phyloP scores from a whole-genome alignment of 1,140 invertebrate genomes.

The Drosophila pachea region DNA sequence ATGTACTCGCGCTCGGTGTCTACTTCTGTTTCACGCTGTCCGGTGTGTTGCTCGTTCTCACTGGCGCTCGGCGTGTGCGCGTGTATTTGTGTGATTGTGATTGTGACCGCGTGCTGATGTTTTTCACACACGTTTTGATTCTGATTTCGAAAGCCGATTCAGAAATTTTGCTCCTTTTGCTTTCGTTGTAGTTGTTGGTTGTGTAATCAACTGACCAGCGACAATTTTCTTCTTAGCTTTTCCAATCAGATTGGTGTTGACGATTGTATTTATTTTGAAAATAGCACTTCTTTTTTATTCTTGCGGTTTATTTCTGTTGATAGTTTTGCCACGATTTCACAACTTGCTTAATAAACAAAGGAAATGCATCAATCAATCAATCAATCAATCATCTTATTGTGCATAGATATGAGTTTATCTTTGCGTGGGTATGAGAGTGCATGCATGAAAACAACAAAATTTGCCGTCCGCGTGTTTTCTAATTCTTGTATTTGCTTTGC shows the following conservation, averaged over 20 bases:
- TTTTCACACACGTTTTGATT: conserved; percentile 44
- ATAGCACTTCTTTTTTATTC: conserved; percentile 24
- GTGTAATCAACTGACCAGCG: conserved; percentile 47
- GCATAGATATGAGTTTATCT: neutral
- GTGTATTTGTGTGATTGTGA: conserved; percentile 17
- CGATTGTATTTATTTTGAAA: conserved; percentile 6
- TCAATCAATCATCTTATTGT: conserved; percentile 17
- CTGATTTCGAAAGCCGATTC: conserved; percentile 33
- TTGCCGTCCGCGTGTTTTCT: conserved; percentile 32
- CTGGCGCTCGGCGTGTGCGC: neutral
- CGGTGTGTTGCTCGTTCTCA: conserved; percentile 2
- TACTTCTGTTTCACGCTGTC: conserved; percentile 4
- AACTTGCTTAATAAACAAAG: conserved; percentile 48
- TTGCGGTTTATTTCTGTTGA: conserved; percentile 17
- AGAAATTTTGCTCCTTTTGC: conserved; percentile 16
- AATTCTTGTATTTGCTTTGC: conserved; percentile 8
- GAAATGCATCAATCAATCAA: too few species aligned
- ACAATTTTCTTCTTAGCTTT: conserved; percentile 29
- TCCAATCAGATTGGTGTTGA: conserved; percentile 3
- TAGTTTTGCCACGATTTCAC: conserved; percentile 46
- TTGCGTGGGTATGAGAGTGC: conserved; percentile 4
- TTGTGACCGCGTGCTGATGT: conserved; percentile 45
- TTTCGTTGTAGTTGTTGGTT: conserved; percentile 34
- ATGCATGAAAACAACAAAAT: conserved; percentile 31
- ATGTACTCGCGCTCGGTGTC: conserved; percentile 19